Evolutionary conservation across 2,113 vertebrate species (phyloP).

Genomic region (Pelodiscus sinensis): DNA sequence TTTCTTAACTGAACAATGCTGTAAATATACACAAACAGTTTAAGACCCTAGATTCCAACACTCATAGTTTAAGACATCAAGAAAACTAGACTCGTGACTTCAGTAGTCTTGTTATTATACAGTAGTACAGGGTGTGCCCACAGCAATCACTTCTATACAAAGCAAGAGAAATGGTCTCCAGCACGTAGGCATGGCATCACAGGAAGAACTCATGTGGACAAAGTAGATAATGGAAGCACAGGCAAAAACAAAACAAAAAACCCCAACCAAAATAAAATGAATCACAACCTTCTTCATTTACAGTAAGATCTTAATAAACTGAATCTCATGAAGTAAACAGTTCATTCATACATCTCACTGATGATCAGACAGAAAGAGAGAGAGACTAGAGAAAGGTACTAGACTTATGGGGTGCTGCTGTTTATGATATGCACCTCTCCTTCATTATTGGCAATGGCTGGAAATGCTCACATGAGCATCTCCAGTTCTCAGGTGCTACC

Average conservation of each 20-base stretch:
- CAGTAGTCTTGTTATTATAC: conserved; percentile 73
- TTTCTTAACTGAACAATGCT: conserved; percentile 90
- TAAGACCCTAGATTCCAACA: conserved; percentile 83
- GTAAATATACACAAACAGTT: conserved; percentile 87
- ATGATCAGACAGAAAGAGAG: not conserved
- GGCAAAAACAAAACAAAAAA: conserved; percentile 19
- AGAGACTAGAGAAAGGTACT: not conserved
- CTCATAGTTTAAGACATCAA: conserved; percentile 82
- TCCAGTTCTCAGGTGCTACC: not conserved
- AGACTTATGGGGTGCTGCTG: not conserved
- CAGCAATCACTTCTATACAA: conserved; percentile 89
- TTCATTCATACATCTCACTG: not conserved
- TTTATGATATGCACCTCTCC: not conserved
- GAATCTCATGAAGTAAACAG: conserved; percentile 1
- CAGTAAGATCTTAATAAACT: conserved; percentile 38
- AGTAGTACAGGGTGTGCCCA: conserved; percentile 68
- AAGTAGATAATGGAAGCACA: conserved; percentile 74
- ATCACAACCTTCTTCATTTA: conserved; percentile 33
- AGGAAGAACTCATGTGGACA: conserved; percentile 37
- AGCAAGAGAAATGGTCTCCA: conserved; percentile 78
- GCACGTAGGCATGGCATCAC: conserved; percentile 35
- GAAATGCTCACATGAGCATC: not conserved
- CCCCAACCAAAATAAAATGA: not conserved
- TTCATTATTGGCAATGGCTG: not conserved
- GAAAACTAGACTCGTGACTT: conserved; percentile 77